Conservation (phyloP, 2,113 vertebrate genomes). For the Sisor rabdophorus region DNA sequence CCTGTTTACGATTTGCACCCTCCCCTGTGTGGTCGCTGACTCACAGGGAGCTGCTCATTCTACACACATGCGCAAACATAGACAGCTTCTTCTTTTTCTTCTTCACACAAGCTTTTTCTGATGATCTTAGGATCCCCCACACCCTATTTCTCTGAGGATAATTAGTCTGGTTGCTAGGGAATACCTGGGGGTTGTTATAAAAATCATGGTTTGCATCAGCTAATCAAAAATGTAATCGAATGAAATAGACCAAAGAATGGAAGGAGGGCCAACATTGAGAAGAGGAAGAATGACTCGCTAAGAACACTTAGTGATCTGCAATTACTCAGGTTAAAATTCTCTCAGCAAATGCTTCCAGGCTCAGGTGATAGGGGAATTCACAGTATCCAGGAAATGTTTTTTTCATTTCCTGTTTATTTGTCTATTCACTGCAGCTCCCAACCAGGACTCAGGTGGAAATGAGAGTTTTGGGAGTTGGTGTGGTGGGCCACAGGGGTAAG, state of each 20-base stretch:
- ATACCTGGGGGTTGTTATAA: conserved; percentile 41
- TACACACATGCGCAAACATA: conserved; percentile 2
- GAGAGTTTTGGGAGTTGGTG: conserved; percentile 26
- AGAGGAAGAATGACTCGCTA: neutral
- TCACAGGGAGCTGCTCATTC: neutral
- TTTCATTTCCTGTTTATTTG: conserved; percentile 38
- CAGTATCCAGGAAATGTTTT: conserved; percentile 21
- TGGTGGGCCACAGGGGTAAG: neutral
- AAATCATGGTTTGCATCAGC: conserved; percentile 36
- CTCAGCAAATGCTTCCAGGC: conserved; percentile 5
- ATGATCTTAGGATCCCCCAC: conserved; percentile 6
- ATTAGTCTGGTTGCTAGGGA: conserved; percentile 47
- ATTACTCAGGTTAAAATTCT: neutral
- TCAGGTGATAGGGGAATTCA: conserved; percentile 28
- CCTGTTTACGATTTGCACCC: conserved; percentile 39
- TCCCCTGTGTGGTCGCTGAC: conserved; percentile 24
- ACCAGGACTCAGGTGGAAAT: conserved; percentile 31
- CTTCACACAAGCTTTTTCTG: neutral
- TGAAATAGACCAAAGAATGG: conserved; percentile 30
- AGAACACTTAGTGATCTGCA: neutral
- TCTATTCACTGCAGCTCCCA: conserved; percentile 1
- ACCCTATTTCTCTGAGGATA: conserved; percentile 39
- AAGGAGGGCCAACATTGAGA: neutral
- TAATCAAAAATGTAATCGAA: conserved; percentile 35
- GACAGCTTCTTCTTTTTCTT: neutral